Base-by-base conservation (phyloP, 2,888 invertebrate genomes). In the Tetropium fuscum region DNA sequence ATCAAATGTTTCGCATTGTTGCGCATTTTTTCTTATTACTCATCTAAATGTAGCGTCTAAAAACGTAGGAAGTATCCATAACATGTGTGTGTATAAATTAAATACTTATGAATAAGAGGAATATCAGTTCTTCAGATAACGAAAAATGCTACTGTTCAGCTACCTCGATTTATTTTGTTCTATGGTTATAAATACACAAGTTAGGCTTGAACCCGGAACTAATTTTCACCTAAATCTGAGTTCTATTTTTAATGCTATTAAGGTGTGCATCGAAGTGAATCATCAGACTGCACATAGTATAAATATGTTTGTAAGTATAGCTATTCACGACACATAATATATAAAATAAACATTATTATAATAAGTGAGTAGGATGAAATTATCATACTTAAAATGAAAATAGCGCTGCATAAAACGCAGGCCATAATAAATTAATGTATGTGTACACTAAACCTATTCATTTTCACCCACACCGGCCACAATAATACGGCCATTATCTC, bases 311-410 rank as follows among this genome's bases (percentile, higher is more conserved):
- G 51, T 38, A 64, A 56, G 58, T 61, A 54, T 54, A 58, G 56
- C 47, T 57, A 58, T 44, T 55, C 53, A 15, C 27, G 30, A 32
- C 47, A 36, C 41, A 51, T 53, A 64, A 57, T 48, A 59, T 44
- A 61, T 59, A 59, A 59, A 57, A 64, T 59, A 61, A 61, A 64
- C 59, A 59, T 49, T 53, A 64, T 61, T 55, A 54, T 53, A 61
- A 61, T 61, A 61, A 64, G 61, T 53, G 61, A 64, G 64, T 61
- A 53, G 61, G 61, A 54, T 59, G 51, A 58, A 61, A 61, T 61
- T 58, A 59, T 61, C 58, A 64, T 59, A 43, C 57, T 53, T 56
- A 54, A 64, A 64, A 59, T 53, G 57, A 59, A 56, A 64, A 64
- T 56, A 49, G 58, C 56, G 43, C 53, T 51, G 53, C 60, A 51